Conservation (phyloP, 2,113 vertebrate species). For the Tapirus terrestris region DNA sequence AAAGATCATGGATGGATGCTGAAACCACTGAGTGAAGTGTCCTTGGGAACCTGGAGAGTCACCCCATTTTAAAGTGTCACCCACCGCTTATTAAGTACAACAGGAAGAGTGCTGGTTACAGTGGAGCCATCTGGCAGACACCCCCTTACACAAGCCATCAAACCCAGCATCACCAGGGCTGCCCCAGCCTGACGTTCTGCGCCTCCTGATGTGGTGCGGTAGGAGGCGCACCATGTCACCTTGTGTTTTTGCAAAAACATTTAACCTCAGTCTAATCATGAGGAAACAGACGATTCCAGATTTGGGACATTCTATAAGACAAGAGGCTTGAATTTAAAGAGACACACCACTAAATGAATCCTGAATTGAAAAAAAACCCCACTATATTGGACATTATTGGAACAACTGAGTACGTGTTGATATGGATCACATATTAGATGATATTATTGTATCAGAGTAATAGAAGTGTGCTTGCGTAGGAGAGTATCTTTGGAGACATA, state of each 20-base stretch:
- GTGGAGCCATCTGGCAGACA: not conserved
- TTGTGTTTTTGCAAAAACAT: not conserved
- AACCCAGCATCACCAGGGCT: not conserved
- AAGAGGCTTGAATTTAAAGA: not conserved
- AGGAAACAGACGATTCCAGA: not conserved
- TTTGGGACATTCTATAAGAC: not conserved
- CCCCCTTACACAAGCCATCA: too few species aligned
- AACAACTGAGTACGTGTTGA: not conserved
- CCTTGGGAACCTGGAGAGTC: not conserved
- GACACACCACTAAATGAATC: not conserved
- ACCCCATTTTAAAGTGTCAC: not conserved
- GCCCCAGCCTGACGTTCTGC: not conserved
- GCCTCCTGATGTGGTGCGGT: too few species aligned
- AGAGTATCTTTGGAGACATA: not conserved
- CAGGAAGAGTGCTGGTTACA: not conserved
- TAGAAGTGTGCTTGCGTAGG: not conserved
- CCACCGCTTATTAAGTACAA: too few species aligned
- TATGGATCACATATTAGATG: not conserved
- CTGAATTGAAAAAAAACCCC: not conserved
- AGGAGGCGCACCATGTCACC: not conserved
- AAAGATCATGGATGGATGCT: not conserved
- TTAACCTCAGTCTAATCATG: not conserved
- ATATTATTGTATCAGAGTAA: not conserved
- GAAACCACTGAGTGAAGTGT: not conserved
- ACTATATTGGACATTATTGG: not conserved